Conservation (phyloP, 1,140 invertebrate genomes). For the Plectrocnemia conspersa region DNA sequence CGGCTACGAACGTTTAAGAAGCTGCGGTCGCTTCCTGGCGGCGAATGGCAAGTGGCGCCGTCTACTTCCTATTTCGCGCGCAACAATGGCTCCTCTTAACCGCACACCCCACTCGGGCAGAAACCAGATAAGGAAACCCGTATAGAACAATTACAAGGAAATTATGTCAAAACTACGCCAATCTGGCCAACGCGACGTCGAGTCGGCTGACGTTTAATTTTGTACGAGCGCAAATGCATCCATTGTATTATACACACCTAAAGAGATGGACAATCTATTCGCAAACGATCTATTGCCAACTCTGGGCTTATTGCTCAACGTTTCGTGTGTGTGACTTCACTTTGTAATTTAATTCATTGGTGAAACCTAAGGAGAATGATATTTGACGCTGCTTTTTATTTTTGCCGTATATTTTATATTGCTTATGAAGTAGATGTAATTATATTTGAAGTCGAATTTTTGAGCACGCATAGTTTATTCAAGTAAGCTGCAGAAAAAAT, state of each 20-base stretch:
- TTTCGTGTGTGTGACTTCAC: too few species aligned
- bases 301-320: too few species aligned
- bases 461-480: not conserved
- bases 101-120: constrained; percentile 10
- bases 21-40: not conserved
- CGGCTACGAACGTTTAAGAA: not conserved
- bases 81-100: constrained; percentile 6
- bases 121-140: constrained; percentile 16
- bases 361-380: too few species aligned
- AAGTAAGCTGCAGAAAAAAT: too few species aligned
- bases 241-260: too few species aligned
- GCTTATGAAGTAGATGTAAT: not conserved
- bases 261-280: too few species aligned
- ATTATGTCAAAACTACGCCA: constrained; percentile 23
- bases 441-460: not conserved
- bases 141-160: constrained; percentile 22
- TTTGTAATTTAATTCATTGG: too few species aligned
- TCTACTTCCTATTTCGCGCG: constrained; percentile 11
- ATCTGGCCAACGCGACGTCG: not conserved
- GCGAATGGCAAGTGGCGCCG: not conserved
- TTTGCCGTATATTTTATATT: too few species aligned
- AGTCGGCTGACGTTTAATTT: not conserved
- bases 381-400: too few species aligned
- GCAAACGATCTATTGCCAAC: too few species aligned
- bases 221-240: too few species aligned